phyloP scores from a whole-genome alignment of 2,113 vertebrate species.

The Elephantulus edwardii region DNA sequence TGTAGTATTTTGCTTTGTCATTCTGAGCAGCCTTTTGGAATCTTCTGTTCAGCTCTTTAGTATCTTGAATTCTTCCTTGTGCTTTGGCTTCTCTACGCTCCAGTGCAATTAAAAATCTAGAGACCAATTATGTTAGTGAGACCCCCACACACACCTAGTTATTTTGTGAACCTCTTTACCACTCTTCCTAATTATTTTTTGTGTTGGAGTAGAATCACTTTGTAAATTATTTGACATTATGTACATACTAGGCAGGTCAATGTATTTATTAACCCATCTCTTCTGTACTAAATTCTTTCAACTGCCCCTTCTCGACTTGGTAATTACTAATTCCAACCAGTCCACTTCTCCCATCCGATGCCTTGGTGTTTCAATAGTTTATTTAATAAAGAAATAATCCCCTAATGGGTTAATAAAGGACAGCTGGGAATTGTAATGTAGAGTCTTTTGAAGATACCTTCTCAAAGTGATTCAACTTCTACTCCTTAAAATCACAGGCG shows the following conservation, averaged over 20 bases:
- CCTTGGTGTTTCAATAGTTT: constrained; percentile 47
- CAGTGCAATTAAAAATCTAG: too few relatives aligned
- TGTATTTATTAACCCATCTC: background rate
- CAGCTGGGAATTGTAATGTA: background rate
- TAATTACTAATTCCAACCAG: background rate
- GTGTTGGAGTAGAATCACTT: background rate
- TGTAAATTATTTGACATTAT: background rate
- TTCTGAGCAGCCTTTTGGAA: too few relatives aligned
- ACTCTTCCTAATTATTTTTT: background rate
- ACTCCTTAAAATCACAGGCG: background rate
- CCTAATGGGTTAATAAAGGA: constrained; percentile 59
- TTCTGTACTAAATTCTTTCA: background rate
- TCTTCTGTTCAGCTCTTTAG: too few relatives aligned
- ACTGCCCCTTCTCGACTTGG: background rate
- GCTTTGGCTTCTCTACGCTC: too few relatives aligned
- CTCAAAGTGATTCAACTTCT: background rate
- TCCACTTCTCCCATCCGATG: constrained; percentile 31
- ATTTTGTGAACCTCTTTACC: background rate
- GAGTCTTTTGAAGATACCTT: constrained; percentile 17
- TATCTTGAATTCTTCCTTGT: too few relatives aligned
- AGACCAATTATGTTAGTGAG: background rate
- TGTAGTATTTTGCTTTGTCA: too few relatives aligned
- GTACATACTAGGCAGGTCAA: background rate
- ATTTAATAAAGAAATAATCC: constrained; percentile 58
- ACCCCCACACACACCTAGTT: background rate